Conservation (phyloP, 2,888 invertebrate species). For the Carabus problematicus region DNA sequence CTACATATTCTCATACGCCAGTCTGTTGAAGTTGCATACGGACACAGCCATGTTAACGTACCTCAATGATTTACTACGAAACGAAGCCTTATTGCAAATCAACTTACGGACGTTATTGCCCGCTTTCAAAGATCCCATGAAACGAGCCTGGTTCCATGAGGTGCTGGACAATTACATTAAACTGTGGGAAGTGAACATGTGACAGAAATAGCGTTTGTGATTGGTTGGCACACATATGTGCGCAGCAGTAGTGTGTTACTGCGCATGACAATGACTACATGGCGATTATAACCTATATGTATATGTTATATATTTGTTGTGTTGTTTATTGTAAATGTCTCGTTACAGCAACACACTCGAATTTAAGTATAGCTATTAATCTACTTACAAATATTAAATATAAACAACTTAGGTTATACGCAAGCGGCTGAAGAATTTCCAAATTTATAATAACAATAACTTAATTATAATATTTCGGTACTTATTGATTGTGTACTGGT, state of each 20-base stretch:
- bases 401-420: too few relatives aligned
- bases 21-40: constrained; percentile 82
- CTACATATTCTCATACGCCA: constrained; percentile 83
- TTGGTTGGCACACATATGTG: too few relatives aligned
- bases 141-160: constrained; percentile 85
- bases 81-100: constrained; percentile 83
- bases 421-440: too few relatives aligned
- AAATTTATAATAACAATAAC: too few relatives aligned
- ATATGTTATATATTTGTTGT: too few relatives aligned
- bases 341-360: too few relatives aligned
- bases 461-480: too few relatives aligned
- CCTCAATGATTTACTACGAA: constrained; percentile 75
- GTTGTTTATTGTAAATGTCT: too few relatives aligned
- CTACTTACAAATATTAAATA: too few relatives aligned
- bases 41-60: constrained; percentile 73
- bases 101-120: constrained; percentile 81
- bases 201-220: constrained; percentile 53
- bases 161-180: constrained; percentile 89
- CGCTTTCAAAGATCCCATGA: constrained; percentile 76
- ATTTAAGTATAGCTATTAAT: too few relatives aligned
- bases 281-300: too few relatives aligned
- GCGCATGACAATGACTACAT: background rate
- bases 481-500: too few relatives aligned
- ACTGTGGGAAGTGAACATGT: constrained; percentile 90
- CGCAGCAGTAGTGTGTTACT: background rate